phyloP scores from a whole-genome alignment of 2,888 invertebrate species.

The Eudemis profundana region DNA sequence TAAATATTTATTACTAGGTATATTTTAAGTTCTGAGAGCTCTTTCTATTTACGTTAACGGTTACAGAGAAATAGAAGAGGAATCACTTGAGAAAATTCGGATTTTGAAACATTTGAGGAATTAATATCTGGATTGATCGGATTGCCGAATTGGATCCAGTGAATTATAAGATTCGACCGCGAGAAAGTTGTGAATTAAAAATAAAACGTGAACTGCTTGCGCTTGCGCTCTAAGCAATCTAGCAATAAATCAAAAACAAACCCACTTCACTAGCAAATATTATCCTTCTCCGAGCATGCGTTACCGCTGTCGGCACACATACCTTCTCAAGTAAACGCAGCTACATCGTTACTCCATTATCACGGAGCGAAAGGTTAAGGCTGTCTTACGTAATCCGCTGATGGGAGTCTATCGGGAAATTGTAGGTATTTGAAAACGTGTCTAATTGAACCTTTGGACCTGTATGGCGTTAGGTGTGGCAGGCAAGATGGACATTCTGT shows the following conservation, averaged over 20 bases:
- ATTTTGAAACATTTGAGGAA: no score
- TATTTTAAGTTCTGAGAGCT: no score
- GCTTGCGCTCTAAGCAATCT: background rate
- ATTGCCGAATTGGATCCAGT: no score
- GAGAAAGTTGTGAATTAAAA: no score
- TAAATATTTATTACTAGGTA: no score
- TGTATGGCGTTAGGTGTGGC: background rate
- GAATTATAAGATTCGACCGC: no score
- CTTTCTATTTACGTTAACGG: no score
- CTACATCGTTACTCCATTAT: conserved; percentile 52
- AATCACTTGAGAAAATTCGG: no score
- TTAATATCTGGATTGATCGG: no score
- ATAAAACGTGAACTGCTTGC: no score
- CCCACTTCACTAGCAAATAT: conserved; percentile 17
- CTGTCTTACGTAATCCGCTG: conserved; percentile 62
- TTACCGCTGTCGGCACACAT: conserved; percentile 9
- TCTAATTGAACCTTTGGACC: conserved; percentile 12
- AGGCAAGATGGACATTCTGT: background rate
- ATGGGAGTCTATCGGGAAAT: conserved; percentile 45
- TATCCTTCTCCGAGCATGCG: conserved; percentile 29
- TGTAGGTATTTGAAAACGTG: conserved; percentile 16
- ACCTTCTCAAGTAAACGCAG: conserved; percentile 25
- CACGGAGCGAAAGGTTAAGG: conserved; percentile 72
- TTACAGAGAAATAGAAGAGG: no score
- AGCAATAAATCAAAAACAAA: conserved; percentile 10